phyloP scores from a whole-genome alignment of 2,888 invertebrate genomes.

The Meghimatium bilineatum region DNA sequence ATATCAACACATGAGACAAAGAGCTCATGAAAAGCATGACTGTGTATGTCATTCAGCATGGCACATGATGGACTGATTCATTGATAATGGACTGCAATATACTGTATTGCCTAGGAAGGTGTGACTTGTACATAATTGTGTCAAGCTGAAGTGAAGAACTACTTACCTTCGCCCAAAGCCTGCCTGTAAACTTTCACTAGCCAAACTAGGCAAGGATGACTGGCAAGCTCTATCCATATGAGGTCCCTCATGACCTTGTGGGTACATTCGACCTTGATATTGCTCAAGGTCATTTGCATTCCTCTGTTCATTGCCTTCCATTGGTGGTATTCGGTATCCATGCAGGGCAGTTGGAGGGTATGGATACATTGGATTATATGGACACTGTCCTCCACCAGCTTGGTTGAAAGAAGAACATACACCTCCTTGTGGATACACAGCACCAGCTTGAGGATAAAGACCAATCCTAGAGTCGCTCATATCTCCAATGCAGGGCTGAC shows the following conservation, averaged over 20 bases:
- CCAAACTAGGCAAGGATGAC: constrained; percentile 78
- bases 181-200: constrained; percentile 63
- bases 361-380: constrained; percentile 40
- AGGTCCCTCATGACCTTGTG: constrained; percentile 27
- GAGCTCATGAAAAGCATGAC: no score
- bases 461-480: constrained; percentile 41
- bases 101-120: no score
- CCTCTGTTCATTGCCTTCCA: constrained; percentile 55
- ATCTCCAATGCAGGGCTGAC: constrained; percentile 26
- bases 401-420: constrained; percentile 23
- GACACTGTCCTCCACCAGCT: constrained; percentile 51
- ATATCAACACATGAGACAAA: no score
- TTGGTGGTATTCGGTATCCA: constrained; percentile 56
- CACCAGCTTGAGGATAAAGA: constrained; percentile 37
- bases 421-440: constrained; percentile 53
- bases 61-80: no score
- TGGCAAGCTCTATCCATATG: constrained; percentile 79
- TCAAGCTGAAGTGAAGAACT: no score
- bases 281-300: constrained; percentile 58
- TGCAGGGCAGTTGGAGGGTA: constrained; percentile 53
- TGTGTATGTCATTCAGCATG: no score
- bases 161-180: constrained; percentile 57
- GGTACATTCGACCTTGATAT: constrained; percentile 52
- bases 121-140: no score
- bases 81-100: no score